Evolutionary conservation across 1,140 invertebrate genomes (phyloP).

Genomic region (Drosophila punjabiensis): DNA sequence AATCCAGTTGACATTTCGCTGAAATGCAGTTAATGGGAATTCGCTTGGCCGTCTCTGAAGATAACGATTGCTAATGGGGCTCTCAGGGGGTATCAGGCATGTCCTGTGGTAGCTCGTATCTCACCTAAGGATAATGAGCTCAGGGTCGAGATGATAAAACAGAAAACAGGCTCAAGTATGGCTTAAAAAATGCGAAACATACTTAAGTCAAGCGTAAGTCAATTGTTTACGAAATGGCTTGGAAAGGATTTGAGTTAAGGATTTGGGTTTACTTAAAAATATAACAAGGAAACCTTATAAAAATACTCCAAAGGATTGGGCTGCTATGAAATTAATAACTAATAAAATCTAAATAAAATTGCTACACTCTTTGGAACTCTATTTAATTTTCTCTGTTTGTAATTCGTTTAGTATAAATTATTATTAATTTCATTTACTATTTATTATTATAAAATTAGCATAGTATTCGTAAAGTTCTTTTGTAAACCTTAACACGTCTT

Average conservation of each 20-base stretch:
- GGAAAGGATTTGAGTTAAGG: not conserved
- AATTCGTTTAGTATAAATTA: not conserved
- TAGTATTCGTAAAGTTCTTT: not conserved
- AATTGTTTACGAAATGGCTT: not conserved
- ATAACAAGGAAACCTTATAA: too few species aligned
- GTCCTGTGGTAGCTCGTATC: constrained; percentile 8
- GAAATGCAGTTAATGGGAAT: constrained; percentile 73
- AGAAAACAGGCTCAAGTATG: not conserved
- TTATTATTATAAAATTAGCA: not conserved
- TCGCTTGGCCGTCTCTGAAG: constrained; percentile 41
- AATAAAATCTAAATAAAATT: not conserved
- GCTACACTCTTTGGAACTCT: not conserved
- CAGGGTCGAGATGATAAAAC: not conserved
- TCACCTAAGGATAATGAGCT: constrained; percentile 32
- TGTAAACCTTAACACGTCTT: too few species aligned
- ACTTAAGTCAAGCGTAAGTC: not conserved
- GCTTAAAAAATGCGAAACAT: not conserved
- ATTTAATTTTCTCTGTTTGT: not conserved
- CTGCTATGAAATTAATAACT: rapidly evolving
- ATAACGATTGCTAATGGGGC: constrained; percentile 43
- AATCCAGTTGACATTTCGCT: constrained; percentile 64
- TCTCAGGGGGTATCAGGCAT: not conserved
- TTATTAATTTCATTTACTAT: not conserved
- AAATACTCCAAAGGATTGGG: rapidly evolving
- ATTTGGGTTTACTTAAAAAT: not conserved